phyloP scores from a whole-genome alignment of 2,797 vertebrate genomes.

The Smutsia temminckii region DNA sequence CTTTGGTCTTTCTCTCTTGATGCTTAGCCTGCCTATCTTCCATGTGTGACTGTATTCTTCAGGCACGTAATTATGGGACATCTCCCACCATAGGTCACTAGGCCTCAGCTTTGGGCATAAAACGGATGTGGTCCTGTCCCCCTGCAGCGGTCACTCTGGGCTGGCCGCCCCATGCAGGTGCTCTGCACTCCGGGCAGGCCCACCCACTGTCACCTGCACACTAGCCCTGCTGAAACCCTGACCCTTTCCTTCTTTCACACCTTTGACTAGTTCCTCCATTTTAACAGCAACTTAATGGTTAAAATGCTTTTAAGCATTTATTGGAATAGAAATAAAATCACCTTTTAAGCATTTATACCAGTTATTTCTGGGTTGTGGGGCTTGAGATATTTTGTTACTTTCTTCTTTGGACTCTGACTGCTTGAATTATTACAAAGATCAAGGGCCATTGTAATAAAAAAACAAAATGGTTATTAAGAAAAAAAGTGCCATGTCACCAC shows the following conservation, averaged over 20 bases:
- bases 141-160: fast-evolving
- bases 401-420: background rate
- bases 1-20: background rate
- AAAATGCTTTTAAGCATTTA: too few species aligned
- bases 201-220: background rate
- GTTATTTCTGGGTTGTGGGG: background rate
- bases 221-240: too few species aligned
- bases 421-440: background rate
- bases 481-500: background rate
- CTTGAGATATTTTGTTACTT: background rate
- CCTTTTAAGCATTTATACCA: background rate
- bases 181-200: too few species aligned
- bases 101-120: background rate
- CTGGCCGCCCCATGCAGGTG: too few species aligned
- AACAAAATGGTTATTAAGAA: background rate
- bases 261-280: background rate
- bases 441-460: background rate
- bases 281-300: background rate
- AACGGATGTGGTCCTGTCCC: background rate
- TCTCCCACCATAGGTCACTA: background rate
- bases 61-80: background rate
- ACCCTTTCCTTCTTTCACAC: background rate
- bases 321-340: background rate
- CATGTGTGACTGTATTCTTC: background rate
- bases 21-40: background rate